Evolutionary conservation across 1,140 invertebrate species (phyloP).

Genomic region (Archegozetes longisetosus): DNA sequence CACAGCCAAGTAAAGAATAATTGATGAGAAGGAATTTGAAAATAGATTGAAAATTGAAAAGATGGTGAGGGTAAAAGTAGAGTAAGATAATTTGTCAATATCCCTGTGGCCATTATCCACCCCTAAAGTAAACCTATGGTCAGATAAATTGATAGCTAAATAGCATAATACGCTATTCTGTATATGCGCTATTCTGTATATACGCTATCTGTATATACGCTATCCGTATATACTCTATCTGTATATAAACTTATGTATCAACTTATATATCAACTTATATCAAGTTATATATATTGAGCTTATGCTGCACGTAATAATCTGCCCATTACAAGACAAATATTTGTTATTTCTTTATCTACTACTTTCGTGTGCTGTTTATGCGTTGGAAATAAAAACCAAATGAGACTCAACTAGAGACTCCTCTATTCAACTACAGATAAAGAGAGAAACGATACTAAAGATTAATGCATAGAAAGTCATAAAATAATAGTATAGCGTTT

Average conservation of each 20-base stretch:
- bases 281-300: neutral
- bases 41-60: no score
- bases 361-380: neutral
- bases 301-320: neutral
- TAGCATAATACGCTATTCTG: neutral
- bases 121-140: neutral
- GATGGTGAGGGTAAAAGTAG: no score
- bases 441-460: no score
- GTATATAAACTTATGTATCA: neutral
- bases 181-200: neutral
- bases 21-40: no score
- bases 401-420: no score
- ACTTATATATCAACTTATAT: neutral
- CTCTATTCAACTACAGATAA: no score
- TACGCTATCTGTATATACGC: neutral
- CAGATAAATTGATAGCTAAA: neutral
- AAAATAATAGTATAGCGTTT: no score
- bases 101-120: neutral
- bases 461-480: no score
- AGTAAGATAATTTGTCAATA: no score
- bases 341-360: neutral
- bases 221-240: neutral
- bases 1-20: no score
- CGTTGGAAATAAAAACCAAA: no score
- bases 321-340: neutral